Evolutionary conservation across 2,888 invertebrate genomes (phyloP).

Genomic region (Hymenopus coronatus): DNA sequence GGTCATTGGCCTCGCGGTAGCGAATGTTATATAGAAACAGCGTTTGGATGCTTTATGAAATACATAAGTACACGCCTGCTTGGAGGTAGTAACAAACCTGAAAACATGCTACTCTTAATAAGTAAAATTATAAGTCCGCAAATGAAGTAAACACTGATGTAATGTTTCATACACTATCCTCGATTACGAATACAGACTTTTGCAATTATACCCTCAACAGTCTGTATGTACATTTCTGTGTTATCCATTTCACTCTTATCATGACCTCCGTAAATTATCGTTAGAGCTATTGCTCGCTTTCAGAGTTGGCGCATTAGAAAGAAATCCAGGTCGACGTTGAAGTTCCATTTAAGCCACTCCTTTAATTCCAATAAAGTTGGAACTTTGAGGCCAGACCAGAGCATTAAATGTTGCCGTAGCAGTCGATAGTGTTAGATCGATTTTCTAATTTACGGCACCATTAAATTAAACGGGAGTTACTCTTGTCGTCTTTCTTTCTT

Average conservation of each 20-base stretch:
- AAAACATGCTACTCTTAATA: too few relatives aligned
- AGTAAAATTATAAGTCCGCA: too few relatives aligned
- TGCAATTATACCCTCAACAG: too few relatives aligned
- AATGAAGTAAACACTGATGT: too few relatives aligned
- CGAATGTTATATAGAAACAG: too few relatives aligned
- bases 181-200: too few relatives aligned
- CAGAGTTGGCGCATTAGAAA: neutral
- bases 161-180: too few relatives aligned
- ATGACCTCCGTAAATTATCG: neutral
- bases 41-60: too few relatives aligned
- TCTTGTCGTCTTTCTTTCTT: conserved; percentile 30
- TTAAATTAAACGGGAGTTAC: conserved; percentile 48
- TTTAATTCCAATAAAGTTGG: conserved; percentile 23
- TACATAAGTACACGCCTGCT: too few relatives aligned
- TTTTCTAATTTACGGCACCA: conserved; percentile 47
- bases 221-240: neutral
- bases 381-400: neutral
- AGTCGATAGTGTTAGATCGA: conserved; percentile 45
- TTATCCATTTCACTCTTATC: neutral
- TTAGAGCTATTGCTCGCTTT: neutral
- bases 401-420: conserved; percentile 16
- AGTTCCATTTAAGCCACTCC: neutral
- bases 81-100: too few relatives aligned
- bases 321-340: neutral
- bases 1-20: too few relatives aligned